Percentiles rank a stretch among this genome's conserved stretches.
These are phyloP conservation scores for Crotophaga sulcirostris DNA, from an alignment of 2,113 vertebrate genomes.

Conservation along the genomic window DNA sequence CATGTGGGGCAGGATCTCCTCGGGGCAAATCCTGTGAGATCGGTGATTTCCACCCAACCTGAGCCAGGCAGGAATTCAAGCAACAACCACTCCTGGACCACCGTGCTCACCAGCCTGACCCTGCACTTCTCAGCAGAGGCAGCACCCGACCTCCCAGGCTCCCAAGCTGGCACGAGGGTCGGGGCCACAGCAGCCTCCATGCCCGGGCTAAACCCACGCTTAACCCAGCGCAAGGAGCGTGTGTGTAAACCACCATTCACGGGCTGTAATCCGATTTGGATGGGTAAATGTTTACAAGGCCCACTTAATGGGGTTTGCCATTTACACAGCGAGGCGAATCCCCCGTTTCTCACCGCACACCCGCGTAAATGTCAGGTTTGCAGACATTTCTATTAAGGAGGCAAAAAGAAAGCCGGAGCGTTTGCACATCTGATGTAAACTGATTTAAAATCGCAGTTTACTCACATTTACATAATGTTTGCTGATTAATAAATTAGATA, in stretches of 20 bases:
- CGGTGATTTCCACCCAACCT: rapidly evolving
- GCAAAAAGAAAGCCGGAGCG: background rate
- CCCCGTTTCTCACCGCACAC: background rate
- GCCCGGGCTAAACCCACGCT: background rate
- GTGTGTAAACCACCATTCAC: background rate
- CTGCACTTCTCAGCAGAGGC: background rate
- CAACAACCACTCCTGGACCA: rapidly evolving
- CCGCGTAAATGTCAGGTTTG: conserved; percentile 7
- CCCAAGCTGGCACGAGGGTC: rapidly evolving
- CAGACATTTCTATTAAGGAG: conserved; percentile 59
- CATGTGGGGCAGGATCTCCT: rapidly evolving
- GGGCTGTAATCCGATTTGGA: background rate
- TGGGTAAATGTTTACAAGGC: conserved; percentile 34
- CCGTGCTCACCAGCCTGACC: background rate
- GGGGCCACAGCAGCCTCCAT: rapidly evolving
- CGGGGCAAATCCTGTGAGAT: background rate
- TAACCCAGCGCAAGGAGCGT: rapidly evolving
- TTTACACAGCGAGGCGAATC: conserved; percentile 45
- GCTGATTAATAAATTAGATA: conserved; percentile 74
- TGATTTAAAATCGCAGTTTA: conserved; percentile 65
- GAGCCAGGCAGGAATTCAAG: background rate
- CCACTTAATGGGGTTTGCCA: conserved; percentile 10
- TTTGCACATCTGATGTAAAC: conserved; percentile 63
- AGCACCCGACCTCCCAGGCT: background rate
- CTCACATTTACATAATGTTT: conserved; percentile 72